phyloP scores from a whole-genome alignment of 2,797 vertebrate genomes.

The Gadopsis marmoratus region DNA sequence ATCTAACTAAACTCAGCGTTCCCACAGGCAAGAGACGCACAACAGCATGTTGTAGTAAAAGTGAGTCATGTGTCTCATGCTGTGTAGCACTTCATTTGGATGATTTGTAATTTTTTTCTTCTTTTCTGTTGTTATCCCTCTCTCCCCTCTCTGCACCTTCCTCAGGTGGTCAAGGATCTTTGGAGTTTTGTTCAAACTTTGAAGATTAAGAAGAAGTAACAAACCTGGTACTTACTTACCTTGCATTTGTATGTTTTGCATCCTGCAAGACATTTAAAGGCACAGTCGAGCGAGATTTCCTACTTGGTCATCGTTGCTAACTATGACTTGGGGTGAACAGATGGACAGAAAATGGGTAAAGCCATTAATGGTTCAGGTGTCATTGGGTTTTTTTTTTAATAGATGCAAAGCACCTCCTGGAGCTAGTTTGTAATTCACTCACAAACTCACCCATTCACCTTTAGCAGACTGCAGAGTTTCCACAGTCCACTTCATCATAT shows the following conservation, averaged over 20 bases:
- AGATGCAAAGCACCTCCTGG: constrained; percentile 38
- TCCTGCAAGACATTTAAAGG: constrained; percentile 76
- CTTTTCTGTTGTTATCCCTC: constrained; percentile 34
- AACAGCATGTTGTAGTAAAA: constrained; percentile 63
- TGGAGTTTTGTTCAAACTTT: constrained; percentile 86
- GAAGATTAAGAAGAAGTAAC: constrained; percentile 84
- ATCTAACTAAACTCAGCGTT: constrained; percentile 64
- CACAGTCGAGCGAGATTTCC: constrained; percentile 74
- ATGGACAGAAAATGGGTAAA: constrained; percentile 14
- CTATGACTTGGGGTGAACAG: constrained; percentile 21
- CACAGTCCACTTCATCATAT: background rate
- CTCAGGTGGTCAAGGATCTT: constrained; percentile 88
- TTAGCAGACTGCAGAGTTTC: constrained; percentile 14
- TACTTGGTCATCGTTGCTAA: constrained; percentile 32
- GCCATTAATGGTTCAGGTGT: constrained; percentile 30
- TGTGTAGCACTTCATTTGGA: constrained; percentile 66
- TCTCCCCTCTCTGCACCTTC: constrained; percentile 48
- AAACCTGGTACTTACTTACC: background rate
- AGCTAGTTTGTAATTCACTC: constrained; percentile 8
- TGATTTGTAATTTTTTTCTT: constrained; percentile 62
- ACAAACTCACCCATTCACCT: background rate
- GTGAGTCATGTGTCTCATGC: constrained; percentile 70
- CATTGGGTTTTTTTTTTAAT: background rate
- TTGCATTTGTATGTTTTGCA: constrained; percentile 50
- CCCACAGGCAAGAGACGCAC: constrained; percentile 67